Evolutionary conservation across 92 coral and sea anemone genomes (phyloP).

Genomic region (Palythoa heliodiscus): DNA sequence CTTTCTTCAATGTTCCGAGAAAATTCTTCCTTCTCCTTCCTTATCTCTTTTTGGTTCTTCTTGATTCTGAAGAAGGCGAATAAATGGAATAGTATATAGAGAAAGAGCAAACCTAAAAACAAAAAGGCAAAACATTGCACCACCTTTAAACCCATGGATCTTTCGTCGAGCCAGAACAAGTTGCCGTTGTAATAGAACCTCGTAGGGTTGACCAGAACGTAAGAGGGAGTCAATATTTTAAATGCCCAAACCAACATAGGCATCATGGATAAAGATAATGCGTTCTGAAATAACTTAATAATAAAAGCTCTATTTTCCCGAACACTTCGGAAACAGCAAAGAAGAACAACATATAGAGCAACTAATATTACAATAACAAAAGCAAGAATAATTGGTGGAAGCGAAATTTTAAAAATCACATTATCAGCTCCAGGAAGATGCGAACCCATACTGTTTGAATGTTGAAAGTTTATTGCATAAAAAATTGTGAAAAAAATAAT

Average conservation of each 20-base stretch:
- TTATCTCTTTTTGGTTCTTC: background rate
- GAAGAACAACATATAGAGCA: background rate
- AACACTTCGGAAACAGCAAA: background rate
- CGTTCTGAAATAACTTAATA: background rate
- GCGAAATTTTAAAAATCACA: no score
- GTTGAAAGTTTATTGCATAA: no score
- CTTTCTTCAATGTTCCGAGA: no score
- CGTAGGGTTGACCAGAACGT: background rate
- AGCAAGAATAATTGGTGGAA: no score
- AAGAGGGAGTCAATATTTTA: slow-evolving; percentile 8
- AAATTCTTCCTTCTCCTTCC: background rate
- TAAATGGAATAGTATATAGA: background rate
- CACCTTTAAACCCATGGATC: background rate
- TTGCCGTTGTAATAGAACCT: slow-evolving; percentile 31
- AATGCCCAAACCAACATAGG: slow-evolving; percentile 23
- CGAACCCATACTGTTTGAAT: no score
- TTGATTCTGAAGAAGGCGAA: background rate
- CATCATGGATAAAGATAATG: slow-evolving; percentile 6
- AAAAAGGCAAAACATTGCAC: background rate
- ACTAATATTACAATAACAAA: background rate
- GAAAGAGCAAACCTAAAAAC: background rate
- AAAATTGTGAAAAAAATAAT: no score
- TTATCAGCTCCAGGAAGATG: no score
- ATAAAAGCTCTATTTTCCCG: background rate
- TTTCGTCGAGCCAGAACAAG: background rate